phyloP scores from a whole-genome alignment of 2,888 invertebrate species.

The Dexiosoma caninum region DNA sequence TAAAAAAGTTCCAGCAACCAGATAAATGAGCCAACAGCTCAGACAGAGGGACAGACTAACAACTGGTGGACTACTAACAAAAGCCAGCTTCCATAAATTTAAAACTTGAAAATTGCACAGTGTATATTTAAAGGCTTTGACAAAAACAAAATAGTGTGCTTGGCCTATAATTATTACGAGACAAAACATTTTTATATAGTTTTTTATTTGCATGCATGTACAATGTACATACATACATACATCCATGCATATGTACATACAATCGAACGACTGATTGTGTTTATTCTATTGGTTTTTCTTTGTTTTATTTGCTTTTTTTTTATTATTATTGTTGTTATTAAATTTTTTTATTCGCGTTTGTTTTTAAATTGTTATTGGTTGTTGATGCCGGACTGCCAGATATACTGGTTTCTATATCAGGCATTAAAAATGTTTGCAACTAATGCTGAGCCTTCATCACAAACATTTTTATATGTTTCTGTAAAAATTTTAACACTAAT shows the following conservation, averaged over 20 bases:
- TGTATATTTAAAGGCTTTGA: constrained; percentile 27
- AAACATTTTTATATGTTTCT: constrained; percentile 23
- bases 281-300: constrained; percentile 32
- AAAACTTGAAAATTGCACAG: neutral
- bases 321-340: too few relatives aligned
- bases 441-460: constrained; percentile 55
- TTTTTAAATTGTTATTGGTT: constrained; percentile 27
- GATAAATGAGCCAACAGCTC: neutral
- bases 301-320: neutral
- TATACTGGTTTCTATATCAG: constrained; percentile 53
- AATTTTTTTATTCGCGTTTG: constrained; percentile 1
- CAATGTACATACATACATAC: too few relatives aligned
- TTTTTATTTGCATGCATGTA: constrained; percentile 10
- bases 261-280: constrained; percentile 34
- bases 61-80: neutral
- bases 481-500: constrained; percentile 45
- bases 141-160: constrained; percentile 13
- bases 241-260: too few relatives aligned
- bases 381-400: constrained; percentile 40
- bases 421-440: constrained; percentile 41
- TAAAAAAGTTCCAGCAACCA: constrained; percentile 15
- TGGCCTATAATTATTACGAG: constrained; percentile 44
- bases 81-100: constrained; percentile 1
- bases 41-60: neutral
- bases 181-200: constrained; percentile 30